Evolutionary conservation across 2,888 invertebrate genomes (phyloP).

Genomic region (Geotrupes spiniger): DNA sequence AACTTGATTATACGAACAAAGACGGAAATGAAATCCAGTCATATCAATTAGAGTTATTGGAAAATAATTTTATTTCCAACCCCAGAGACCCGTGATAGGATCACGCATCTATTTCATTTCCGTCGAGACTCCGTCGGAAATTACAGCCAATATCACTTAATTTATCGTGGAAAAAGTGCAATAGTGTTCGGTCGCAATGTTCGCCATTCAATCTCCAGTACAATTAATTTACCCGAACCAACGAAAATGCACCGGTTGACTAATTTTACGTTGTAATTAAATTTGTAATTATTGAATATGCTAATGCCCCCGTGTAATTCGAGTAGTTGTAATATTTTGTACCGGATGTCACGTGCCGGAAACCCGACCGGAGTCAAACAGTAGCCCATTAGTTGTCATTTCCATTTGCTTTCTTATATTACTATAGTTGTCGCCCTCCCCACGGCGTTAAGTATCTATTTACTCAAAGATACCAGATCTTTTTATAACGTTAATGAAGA

Average conservation of each 20-base stretch:
- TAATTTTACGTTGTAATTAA: no score
- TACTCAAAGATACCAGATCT: constrained; percentile 9
- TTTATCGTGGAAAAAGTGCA: no score
- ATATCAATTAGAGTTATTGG: constrained; percentile 12
- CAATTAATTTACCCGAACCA: no score
- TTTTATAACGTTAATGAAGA: no score
- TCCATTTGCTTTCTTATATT: constrained; percentile 24
- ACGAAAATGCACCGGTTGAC: no score
- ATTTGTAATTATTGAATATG: constrained; percentile 19
- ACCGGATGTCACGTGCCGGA: constrained; percentile 40
- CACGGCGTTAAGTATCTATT: constrained; percentile 12
- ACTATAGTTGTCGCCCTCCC: constrained; percentile 17
- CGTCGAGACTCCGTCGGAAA: constrained; percentile 21
- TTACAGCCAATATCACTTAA: constrained; percentile 2
- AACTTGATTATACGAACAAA: no score
- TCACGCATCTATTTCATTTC: constrained; percentile 22
- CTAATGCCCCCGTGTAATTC: constrained; percentile 18
- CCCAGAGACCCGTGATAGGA: constrained; percentile 17
- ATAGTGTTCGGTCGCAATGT: no score
- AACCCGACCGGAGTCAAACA: constrained; percentile 42
- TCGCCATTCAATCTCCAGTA: no score
- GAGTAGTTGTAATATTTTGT: constrained; percentile 19
- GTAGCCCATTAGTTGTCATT: constrained; percentile 37
- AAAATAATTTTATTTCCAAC: constrained; percentile 4
- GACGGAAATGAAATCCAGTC: constrained; percentile 2